Conservation (phyloP, 1,140 invertebrate species). For the Reticulitermes speratus region DNA sequence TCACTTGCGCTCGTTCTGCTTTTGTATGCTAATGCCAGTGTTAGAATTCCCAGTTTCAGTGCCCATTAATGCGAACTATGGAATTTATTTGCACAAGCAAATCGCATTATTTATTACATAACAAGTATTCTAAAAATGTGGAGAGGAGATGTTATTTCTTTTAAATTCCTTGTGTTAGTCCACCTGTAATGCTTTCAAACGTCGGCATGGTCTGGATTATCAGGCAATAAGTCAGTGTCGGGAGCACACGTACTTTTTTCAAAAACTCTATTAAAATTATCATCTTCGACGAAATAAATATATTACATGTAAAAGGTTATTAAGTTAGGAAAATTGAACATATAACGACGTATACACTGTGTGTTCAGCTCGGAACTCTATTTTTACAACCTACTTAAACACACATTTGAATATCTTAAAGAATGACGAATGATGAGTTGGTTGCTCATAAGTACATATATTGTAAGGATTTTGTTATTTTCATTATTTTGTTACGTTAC, state of each 20-base stretch:
- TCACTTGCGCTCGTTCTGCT: too few species aligned
- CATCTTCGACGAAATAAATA: neutral
- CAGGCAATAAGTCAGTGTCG: neutral
- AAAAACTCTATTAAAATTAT: neutral
- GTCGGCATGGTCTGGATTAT: neutral
- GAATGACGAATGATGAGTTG: neutral
- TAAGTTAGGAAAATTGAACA: neutral
- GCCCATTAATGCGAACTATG: too few species aligned
- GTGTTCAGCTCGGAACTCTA: neutral
- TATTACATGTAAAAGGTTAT: neutral
- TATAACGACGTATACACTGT: neutral
- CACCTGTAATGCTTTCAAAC: too few species aligned
- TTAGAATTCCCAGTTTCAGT: too few species aligned
- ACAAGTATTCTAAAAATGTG: too few species aligned
- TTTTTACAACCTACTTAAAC: slow-evolving; percentile 12
- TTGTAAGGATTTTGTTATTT: neutral
- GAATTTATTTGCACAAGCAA: too few species aligned
- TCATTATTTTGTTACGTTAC: neutral
- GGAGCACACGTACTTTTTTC: neutral
- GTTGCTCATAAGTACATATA: neutral
- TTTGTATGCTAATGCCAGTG: too few species aligned
- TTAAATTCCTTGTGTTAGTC: too few species aligned
- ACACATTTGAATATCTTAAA: neutral
- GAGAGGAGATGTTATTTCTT: too few species aligned
- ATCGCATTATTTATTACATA: too few species aligned